Evolutionary conservation across 2,888 invertebrate genomes (phyloP).

Genomic region (Phyllotreta striolata): DNA sequence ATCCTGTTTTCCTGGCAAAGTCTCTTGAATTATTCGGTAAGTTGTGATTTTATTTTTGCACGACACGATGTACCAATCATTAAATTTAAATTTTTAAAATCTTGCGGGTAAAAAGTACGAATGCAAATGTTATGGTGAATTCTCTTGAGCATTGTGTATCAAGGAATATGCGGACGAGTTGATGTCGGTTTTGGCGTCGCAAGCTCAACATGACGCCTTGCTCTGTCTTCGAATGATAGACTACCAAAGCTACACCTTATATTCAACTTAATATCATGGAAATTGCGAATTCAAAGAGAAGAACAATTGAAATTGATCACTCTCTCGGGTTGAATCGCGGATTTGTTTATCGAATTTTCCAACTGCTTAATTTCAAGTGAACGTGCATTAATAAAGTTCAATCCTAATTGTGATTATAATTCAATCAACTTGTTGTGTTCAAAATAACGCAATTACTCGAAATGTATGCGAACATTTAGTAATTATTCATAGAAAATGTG

Average conservation of each 20-base stretch:
- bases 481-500: no score
- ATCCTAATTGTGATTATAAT: no score
- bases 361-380: no score
- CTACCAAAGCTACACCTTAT: constrained; percentile 13
- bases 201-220: constrained; percentile 16
- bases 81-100: background rate
- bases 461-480: no score
- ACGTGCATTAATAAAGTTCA: no score
- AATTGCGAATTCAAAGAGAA: constrained; percentile 16
- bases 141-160: no score
- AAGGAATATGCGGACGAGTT: background rate
- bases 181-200: constrained; percentile 15
- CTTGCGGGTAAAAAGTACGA: background rate
- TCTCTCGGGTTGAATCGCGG: background rate
- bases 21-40: constrained; percentile 70
- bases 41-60: constrained; percentile 21
- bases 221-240: constrained; percentile 15
- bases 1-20: constrained; percentile 94
- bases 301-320: constrained; percentile 17
- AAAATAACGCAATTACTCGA: no score
- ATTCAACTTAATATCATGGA: constrained; percentile 15
- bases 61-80: background rate
- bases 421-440: no score
- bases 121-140: background rate
- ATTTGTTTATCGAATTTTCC: constrained; percentile 2